Percentiles rank a stretch among this genome's conserved stretches.
Conservation (phyloP, 2,113 vertebrate genomes). For the Nannobrachium achirus region DNA sequence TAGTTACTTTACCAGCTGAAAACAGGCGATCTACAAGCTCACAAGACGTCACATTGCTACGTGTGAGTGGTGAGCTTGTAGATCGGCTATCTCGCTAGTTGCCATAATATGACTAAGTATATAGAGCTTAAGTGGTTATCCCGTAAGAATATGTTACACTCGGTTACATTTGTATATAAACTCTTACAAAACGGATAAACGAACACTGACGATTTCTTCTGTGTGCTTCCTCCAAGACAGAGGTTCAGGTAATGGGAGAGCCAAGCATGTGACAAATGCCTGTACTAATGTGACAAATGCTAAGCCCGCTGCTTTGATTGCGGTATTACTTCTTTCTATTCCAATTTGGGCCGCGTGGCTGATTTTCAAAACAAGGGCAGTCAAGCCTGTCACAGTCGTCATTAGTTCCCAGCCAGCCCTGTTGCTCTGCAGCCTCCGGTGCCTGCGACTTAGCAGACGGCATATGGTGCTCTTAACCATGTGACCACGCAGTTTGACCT, state of each 20-base stretch:
- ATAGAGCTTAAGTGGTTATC: too few species aligned
- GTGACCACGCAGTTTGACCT: constrained; percentile 60
- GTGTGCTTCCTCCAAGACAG: constrained; percentile 10
- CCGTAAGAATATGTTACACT: too few species aligned
- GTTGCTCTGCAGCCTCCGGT: constrained; percentile 24
- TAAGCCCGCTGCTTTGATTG: constrained; percentile 32
- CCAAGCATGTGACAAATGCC: constrained; percentile 13
- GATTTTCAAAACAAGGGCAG: constrained; percentile 19
- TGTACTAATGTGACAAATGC: constrained; percentile 3
- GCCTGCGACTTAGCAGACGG: constrained; percentile 52
- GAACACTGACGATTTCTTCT: too few species aligned
- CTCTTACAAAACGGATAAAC: too few species aligned
- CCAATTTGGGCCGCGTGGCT: background rate
- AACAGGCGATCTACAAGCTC: too few species aligned
- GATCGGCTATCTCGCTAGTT: too few species aligned
- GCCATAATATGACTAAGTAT: too few species aligned
- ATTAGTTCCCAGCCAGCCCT: constrained; percentile 32
- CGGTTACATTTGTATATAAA: too few species aligned
- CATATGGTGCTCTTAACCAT: constrained; percentile 67
- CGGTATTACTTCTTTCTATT: constrained; percentile 2
- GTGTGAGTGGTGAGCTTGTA: too few species aligned
- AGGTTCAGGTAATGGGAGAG: background rate
- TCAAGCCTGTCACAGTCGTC: constrained; percentile 31
- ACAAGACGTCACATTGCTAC: too few species aligned
- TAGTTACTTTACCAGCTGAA: too few species aligned